phyloP scores from a whole-genome alignment of 1,140 invertebrate species.

The Protaetia brevitarsis region DNA sequence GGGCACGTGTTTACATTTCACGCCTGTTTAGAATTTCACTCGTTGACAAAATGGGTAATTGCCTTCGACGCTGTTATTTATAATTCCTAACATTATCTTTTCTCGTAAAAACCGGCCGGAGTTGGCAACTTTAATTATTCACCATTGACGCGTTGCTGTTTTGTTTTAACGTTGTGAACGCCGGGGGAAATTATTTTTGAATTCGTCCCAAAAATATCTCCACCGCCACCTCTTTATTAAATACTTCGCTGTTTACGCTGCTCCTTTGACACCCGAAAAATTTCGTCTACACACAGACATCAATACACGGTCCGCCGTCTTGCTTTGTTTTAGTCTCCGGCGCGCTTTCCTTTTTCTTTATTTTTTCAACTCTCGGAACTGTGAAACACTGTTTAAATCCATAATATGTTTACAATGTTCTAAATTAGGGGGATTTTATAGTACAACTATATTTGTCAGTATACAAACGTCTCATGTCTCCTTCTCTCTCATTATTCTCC shows the following conservation, averaged over 20 bases:
- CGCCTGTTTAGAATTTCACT: constrained; percentile 42
- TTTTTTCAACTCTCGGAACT: too few relatives aligned
- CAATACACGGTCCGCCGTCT: neutral
- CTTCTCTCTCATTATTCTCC: neutral
- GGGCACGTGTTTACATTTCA: constrained; percentile 37
- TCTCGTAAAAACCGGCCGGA: constrained; percentile 3
- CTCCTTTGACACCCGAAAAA: constrained; percentile 5
- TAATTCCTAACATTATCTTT: constrained; percentile 16
- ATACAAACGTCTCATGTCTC: too few relatives aligned
- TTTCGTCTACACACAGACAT: constrained; percentile 10
- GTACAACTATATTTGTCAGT: constrained; percentile 8
- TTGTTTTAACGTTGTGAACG: neutral
- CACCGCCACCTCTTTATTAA: constrained; percentile 7
- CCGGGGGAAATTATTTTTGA: neutral
- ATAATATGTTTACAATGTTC: constrained; percentile 16
- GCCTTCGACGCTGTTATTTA: constrained; percentile 32
- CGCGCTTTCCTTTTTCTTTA: too few relatives aligned
- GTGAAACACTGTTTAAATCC: neutral
- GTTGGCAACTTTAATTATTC: constrained; percentile 16
- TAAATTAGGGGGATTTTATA: constrained; percentile 9
- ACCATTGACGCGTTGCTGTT: constrained; percentile 11
- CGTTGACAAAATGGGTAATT: constrained; percentile 47
- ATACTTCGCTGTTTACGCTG: neutral
- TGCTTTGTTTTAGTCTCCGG: neutral
- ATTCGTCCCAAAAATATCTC: constrained; percentile 13